These are phyloP conservation scores for Halictus ligatus DNA, from an alignment of 2,888 invertebrate genomes.

Conservation along the genomic window DNA sequence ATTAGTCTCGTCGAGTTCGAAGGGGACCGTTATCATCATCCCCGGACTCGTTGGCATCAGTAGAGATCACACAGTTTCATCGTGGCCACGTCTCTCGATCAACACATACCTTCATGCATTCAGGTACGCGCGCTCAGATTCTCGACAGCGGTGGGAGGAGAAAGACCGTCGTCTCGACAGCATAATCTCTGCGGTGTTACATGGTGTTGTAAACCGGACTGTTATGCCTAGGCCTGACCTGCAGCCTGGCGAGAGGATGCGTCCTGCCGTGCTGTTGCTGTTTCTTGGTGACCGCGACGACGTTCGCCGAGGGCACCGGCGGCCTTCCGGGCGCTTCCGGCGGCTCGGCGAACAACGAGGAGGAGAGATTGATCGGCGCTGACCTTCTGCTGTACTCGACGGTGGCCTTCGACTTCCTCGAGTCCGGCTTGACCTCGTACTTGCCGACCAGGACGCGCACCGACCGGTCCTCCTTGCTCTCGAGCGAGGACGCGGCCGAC, in stretches of 20 bases:
- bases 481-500: conserved; percentile 60
- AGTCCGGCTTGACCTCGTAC: conserved; percentile 86
- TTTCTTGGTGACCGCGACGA: conserved; percentile 90
- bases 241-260: conserved; percentile 95
- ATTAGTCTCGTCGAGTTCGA: conserved; percentile 52
- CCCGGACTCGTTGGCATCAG: conserved; percentile 71
- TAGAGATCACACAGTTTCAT: conserved; percentile 74
- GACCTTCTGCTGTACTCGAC: conserved; percentile 80
- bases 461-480: conserved; percentile 87
- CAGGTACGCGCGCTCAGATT: conserved; percentile 59
- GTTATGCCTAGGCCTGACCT: conserved; percentile 91
- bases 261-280: conserved; percentile 96
- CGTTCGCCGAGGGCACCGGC: conserved; percentile 85
- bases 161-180: not conserved
- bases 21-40: conserved; percentile 52
- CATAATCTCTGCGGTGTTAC: conserved; percentile 85
- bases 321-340: conserved; percentile 82
- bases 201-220: conserved; percentile 95
- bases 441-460: conserved; percentile 91
- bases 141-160: conserved; percentile 29
- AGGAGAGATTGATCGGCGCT: conserved; percentile 77
- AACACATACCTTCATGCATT: conserved; percentile 59
- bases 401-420: conserved; percentile 76
- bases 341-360: conserved; percentile 63
- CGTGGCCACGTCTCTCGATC: conserved; percentile 62